phyloP scores from a whole-genome alignment of 1,140 invertebrate species.

The Grapholita molesta region DNA sequence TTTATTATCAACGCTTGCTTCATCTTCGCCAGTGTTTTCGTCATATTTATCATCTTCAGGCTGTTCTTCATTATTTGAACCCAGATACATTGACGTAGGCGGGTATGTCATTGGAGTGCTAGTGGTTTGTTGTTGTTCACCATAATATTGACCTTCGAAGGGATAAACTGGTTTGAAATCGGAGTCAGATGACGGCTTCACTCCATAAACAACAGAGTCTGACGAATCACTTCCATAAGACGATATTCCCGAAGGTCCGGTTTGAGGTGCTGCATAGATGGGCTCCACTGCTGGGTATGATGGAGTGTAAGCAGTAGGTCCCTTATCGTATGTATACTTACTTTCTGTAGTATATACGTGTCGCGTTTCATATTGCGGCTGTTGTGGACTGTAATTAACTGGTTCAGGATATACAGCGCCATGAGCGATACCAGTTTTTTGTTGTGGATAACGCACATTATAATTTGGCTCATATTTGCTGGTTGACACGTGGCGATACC shows the following conservation, averaged over 20 bases:
- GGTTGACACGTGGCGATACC: slow-evolving; percentile 65
- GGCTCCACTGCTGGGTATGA: slow-evolving; percentile 63
- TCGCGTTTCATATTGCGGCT: slow-evolving; percentile 54
- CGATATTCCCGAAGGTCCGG: slow-evolving; percentile 41
- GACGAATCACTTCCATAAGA: slow-evolving; percentile 56
- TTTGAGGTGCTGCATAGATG: slow-evolving; percentile 65
- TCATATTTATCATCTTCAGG: slow-evolving; percentile 48
- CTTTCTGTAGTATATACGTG: slow-evolving; percentile 62
- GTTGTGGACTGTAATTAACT: slow-evolving; percentile 60
- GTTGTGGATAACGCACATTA: slow-evolving; percentile 65
- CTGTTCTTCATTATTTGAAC: slow-evolving; percentile 67
- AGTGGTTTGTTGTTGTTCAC: slow-evolving; percentile 61
- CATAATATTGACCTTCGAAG: slow-evolving; percentile 60
- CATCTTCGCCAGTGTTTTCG: slow-evolving; percentile 44
- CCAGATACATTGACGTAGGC: slow-evolving; percentile 71
- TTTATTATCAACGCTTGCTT: slow-evolving; percentile 56
- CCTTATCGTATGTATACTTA: slow-evolving; percentile 48
- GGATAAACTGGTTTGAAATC: slow-evolving; percentile 71
- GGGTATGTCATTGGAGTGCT: slow-evolving; percentile 58
- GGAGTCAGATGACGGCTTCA: slow-evolving; percentile 59
- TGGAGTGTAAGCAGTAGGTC: slow-evolving; percentile 43
- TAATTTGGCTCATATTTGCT: slow-evolving; percentile 59
- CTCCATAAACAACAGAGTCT: slow-evolving; percentile 64
- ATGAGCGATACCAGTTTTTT: slow-evolving; percentile 72
- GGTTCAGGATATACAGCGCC: slow-evolving; percentile 70